Evolutionary conservation across 2,113 vertebrate genomes (phyloP).

Genomic region (Lycaon pictus): DNA sequence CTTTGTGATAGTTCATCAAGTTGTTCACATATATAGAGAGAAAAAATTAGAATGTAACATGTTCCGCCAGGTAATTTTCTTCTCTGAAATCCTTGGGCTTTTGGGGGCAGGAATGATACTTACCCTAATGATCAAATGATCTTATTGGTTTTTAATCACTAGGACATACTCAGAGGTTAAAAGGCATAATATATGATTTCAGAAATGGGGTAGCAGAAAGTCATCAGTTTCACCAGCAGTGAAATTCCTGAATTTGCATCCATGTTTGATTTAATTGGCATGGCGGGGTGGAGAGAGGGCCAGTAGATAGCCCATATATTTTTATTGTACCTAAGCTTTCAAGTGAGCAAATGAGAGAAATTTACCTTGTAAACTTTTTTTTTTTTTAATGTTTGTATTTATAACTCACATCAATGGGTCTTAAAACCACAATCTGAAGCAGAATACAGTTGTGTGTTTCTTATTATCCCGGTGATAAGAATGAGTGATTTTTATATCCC

Average conservation of each 20-base stretch:
- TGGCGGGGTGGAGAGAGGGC: background rate
- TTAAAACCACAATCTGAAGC: constrained; percentile 52
- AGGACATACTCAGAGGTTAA: constrained; percentile 63
- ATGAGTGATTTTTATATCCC: constrained; percentile 41
- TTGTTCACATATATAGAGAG: background rate
- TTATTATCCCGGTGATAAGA: constrained; percentile 56
- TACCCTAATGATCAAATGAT: constrained; percentile 52
- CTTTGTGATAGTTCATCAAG: constrained; percentile 47
- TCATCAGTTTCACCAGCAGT: constrained; percentile 29
- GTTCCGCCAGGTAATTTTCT: constrained; percentile 42
- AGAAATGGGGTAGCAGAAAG: constrained; percentile 58
- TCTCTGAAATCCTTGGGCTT: constrained; percentile 11
- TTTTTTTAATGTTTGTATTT: background rate
- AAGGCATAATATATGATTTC: constrained; percentile 22
- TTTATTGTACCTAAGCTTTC: constrained; percentile 45
- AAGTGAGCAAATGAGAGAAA: constrained; percentile 43
- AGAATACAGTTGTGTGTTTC: constrained; percentile 38
- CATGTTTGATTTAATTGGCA: constrained; percentile 42
- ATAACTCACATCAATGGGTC: constrained; percentile 37
- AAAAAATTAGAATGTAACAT: constrained; percentile 41
- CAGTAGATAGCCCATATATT: background rate
- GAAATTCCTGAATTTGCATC: constrained; percentile 9
- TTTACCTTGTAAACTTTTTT: constrained; percentile 45
- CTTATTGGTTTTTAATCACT: constrained; percentile 65
- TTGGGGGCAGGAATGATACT: background rate